phyloP scores from a whole-genome alignment of 2,113 vertebrate genomes.

The Hoplias malabaricus region DNA sequence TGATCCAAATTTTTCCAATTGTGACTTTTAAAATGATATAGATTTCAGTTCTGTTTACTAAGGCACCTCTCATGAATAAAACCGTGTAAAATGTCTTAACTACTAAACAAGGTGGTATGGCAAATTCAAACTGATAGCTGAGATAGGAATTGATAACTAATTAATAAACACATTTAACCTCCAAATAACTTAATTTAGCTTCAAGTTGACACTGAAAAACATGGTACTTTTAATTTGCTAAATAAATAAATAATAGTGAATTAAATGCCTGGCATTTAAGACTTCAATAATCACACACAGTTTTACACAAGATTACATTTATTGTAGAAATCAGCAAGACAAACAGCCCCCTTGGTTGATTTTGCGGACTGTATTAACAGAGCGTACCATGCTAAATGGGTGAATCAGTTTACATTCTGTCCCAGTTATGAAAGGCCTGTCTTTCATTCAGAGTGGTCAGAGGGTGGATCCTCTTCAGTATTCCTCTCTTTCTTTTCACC shows the following conservation, averaged over 20 bases:
- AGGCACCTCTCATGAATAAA: no score
- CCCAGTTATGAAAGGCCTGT: background rate
- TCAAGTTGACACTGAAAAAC: background rate
- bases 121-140: no score
- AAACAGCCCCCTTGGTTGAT: background rate
- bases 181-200: background rate
- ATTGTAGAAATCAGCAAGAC: background rate
- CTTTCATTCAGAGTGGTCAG: background rate
- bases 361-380: background rate
- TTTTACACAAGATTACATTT: background rate
- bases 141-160: no score
- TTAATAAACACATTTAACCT: no score
- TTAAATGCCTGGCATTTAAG: no score
- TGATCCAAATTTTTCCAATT: no score
- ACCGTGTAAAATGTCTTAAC: no score
- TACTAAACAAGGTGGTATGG: no score
- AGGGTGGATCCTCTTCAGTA: background rate
- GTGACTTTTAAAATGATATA: no score
- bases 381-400: background rate
- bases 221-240: background rate
- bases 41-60: no score
- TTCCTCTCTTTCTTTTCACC: slow-evolving; percentile 4
- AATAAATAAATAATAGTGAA: no score
- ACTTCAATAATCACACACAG: background rate
- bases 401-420: slow-evolving; percentile 13